Evolutionary conservation across 2,888 invertebrate genomes (phyloP), one percentile per base, ranked within the genome.

Genomic region (Diplazon laetatorius): DNA sequence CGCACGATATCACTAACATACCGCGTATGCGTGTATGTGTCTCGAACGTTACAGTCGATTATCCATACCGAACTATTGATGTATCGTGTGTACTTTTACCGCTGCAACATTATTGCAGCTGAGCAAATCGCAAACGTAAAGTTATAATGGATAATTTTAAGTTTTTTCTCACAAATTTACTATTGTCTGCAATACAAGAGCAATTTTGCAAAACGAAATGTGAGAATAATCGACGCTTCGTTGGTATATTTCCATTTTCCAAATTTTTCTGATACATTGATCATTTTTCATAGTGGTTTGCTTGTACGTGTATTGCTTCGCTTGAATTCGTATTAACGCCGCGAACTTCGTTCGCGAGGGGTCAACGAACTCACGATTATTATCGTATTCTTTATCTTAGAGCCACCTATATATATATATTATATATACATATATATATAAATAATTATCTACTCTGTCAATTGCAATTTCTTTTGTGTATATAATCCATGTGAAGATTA

Each of bases 321-420:
- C 60, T 62, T 72, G 52, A 39, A 46, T 18, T 60, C 70, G 69
- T 65, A 59, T 65, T 69, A 44, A 60, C 20, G 37, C 14, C 30
- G 22, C 57, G 25, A 63, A 62, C 69, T 50, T 65, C 52, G 73
- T 59, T 68, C 71, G 30, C 14, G 30, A 59, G 42, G 75, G 78
- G 75, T 78, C 78, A 68, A 57, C 48, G 71, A 75, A 71, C 71
- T 52, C 39, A 46, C n/a, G 78, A 74, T 78, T 66, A 78, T 78
- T 65, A 66, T 70, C 78, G 65, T 57, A 37, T 74, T 78, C 70
- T 78, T 78, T 78, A 78, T 78, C 78, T 60, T 70, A 52, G 52
- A 70, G 65, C 65, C 65, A 4, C 65, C 52, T 78, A 5, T 5
- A 30, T 30, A 30, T 30, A 30, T 2, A 30, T 30, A 30, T 30